Percentiles rank a stretch among this genome's conserved stretches.
phyloP scores from a whole-genome alignment of 1,140 invertebrate genomes.

The Chelonus insularis region DNA sequence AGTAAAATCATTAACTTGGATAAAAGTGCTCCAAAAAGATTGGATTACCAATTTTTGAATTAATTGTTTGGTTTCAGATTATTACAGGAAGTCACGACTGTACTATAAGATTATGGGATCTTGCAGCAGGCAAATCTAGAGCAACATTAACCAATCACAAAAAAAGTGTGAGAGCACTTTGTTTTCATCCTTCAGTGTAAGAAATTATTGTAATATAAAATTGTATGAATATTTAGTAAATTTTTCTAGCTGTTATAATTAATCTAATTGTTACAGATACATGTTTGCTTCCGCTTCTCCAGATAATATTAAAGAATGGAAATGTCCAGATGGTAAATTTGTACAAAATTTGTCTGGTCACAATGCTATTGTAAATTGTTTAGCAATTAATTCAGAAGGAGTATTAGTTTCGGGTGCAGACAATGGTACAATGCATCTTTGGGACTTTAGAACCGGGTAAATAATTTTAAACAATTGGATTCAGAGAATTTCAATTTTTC shows the following conservation, averaged over 20 bases:
- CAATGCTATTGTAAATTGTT: slow-evolving; percentile 96
- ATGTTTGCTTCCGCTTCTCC: slow-evolving; percentile 98
- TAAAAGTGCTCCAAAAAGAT: too few species aligned
- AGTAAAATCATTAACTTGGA: too few species aligned
- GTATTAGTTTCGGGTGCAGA: slow-evolving; percentile 97
- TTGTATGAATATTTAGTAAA: background rate
- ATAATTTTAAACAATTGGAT: background rate
- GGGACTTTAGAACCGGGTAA: slow-evolving; percentile 97
- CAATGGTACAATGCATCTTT: slow-evolving; percentile 97
- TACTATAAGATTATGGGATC: slow-evolving; percentile 93
- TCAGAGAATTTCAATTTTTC: slow-evolving; percentile 1
- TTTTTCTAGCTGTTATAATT: background rate
- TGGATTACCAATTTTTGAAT: slow-evolving; percentile 22
- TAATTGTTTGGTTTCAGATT: too few species aligned
- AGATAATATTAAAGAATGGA: slow-evolving; percentile 99
- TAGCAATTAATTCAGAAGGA: slow-evolving; percentile 92
- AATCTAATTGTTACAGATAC: too few species aligned
- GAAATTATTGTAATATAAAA: too few species aligned
- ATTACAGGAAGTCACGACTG: slow-evolving; percentile 83
- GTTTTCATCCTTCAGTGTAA: slow-evolving; percentile 86
- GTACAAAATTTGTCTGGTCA: slow-evolving; percentile 97
- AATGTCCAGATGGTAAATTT: slow-evolving; percentile 97
- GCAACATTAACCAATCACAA: slow-evolving; percentile 98
- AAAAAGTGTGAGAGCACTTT: slow-evolving; percentile 92
- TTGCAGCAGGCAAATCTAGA: slow-evolving; percentile 92